Base-by-base conservation (phyloP, 1,140 invertebrate genomes). In the Trachymyrmex septentrionalis region DNA sequence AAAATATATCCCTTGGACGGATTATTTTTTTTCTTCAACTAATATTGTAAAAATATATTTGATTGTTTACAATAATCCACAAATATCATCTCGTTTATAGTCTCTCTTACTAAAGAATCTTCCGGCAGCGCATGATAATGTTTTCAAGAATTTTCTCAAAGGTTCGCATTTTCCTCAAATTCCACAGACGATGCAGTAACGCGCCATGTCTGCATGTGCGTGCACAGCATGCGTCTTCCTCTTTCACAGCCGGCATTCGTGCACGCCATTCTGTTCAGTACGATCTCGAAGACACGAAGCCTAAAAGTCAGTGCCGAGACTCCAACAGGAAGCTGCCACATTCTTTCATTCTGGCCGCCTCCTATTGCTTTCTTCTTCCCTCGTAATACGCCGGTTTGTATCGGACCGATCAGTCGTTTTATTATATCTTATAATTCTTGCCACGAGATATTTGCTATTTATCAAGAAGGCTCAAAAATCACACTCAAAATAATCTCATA, bases 271-370 rank as follows among this genome's bases (percentile, higher is more conserved):
- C 48, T 27, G 38, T 55, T 30, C 69, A 27, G 55, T 69, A 34
- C 80, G 80, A 84, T 84, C 55, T 73, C 55, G 80, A 48, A 82
- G 80, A 71, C 53, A 82, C 53, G 24, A 73, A 50, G n/a, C 69
- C 55, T 69, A 69, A 71, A 80, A 81, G 64, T 69, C 80, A 53
- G 53, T 59, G 80, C 34, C 38, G 55, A 82, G 67, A 82, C 67
- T 24, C 69, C 81, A 64, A 91, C 91, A 89, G 91, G 91, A 92
- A 92, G 88, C 90, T 91, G 87, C 87, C 87, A 86, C 90, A 92
- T 91, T 92, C 90, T 92, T 92, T 69, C 80, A 87, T 87, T 80
- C 82, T 53, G 64, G 19, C 34, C 21, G 44, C 53, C 71, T 76
- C 61, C 16, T 50, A 71, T 44, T 44, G 48, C 50, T 66, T 66